Conservation (phyloP, 2,113 vertebrate genomes). For the Rhadina sibilatrix region DNA sequence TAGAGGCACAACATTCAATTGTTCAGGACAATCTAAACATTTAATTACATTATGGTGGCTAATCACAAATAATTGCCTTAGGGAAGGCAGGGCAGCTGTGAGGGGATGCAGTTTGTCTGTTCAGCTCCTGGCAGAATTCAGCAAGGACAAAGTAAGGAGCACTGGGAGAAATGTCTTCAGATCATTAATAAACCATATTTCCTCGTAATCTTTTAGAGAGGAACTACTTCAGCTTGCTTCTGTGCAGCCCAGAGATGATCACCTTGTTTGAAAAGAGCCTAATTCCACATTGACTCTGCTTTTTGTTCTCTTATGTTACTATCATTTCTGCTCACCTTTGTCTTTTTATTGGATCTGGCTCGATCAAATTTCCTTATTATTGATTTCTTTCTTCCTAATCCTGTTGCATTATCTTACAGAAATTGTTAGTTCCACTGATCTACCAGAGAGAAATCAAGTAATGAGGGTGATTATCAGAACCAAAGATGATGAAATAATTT, state of each 20-base stretch:
- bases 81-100: background rate
- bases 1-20: background rate
- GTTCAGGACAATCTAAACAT: background rate
- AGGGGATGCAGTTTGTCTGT: background rate
- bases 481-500: background rate
- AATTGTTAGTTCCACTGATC: background rate
- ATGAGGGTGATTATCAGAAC: background rate
- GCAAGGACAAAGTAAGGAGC: background rate
- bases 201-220: background rate
- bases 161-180: background rate
- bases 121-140: background rate
- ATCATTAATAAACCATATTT: background rate
- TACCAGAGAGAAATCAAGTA: background rate
- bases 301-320: background rate
- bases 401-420: background rate
- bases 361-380: background rate
- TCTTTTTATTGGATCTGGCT: background rate
- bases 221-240: background rate
- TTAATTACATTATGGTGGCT: conserved; percentile 4
- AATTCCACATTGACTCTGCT: background rate
- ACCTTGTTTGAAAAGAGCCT: background rate
- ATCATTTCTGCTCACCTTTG: background rate
- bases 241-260: background rate
- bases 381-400: background rate
- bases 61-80: background rate